These are phyloP conservation scores for Callimico goeldii DNA, from an alignment of 2,797 vertebrate genomes.

Conservation along the genomic window DNA sequence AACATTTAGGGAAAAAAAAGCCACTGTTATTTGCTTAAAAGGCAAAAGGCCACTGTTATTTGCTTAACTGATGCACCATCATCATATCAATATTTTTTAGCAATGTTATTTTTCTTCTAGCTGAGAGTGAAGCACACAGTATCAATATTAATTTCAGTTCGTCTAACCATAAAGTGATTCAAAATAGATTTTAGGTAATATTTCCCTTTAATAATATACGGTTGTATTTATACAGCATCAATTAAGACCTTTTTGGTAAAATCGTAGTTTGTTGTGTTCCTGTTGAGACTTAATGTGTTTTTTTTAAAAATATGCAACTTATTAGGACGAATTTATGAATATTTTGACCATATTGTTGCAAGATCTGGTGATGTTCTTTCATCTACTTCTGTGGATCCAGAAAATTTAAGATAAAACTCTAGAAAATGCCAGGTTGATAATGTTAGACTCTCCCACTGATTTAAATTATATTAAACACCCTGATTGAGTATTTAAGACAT, in stretches of 20 bases:
- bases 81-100: conserved; percentile 33
- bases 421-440: neutral
- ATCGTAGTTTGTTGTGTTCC: neutral
- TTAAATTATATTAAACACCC: neutral
- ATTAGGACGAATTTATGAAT: neutral
- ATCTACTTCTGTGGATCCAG: neutral
- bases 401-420: neutral
- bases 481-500: neutral
- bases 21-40: conserved; percentile 40
- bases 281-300: neutral
- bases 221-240: neutral
- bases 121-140: neutral
- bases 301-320: neutral
- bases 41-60: conserved; percentile 45
- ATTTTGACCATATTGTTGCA: neutral
- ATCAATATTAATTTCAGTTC: conserved; percentile 70
- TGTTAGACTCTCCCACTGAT: neutral
- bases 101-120: conserved; percentile 40
- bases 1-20: neutral
- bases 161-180: conserved; percentile 53
- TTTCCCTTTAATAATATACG: conserved; percentile 54
- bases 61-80: conserved; percentile 8
- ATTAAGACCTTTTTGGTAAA: neutral
- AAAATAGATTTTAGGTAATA: conserved; percentile 59
- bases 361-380: neutral